These are phyloP conservation scores for Eulacestoma nigropectus DNA, from an alignment of 2,113 vertebrate species.

Conservation along the genomic window DNA sequence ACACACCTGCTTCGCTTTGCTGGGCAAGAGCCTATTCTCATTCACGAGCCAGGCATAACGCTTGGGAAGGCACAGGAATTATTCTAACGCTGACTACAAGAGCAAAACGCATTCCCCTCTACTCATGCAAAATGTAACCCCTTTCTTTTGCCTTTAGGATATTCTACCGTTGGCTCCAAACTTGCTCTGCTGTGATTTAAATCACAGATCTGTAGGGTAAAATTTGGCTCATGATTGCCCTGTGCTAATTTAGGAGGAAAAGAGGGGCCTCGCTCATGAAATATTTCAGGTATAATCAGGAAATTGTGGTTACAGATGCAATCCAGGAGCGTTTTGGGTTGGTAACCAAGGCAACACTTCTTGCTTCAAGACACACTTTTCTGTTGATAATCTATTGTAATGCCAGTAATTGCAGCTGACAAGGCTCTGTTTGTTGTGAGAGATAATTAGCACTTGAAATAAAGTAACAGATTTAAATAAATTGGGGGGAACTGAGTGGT, in stretches of 20 bases:
- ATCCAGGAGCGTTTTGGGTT: slow-evolving; percentile 53
- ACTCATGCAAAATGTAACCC: neutral
- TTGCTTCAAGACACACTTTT: slow-evolving; percentile 60
- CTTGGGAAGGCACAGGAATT: neutral
- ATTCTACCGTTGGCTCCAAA: neutral
- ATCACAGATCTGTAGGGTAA: neutral
- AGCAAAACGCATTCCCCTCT: neutral
- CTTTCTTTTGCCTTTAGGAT: neutral
- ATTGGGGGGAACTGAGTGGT: slow-evolving; percentile 49
- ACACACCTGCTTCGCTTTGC: neutral
- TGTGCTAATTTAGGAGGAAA: neutral
- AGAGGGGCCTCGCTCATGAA: neutral
- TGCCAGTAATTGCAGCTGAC: slow-evolving; percentile 74
- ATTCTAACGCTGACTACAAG: neutral
- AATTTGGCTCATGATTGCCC: neutral
- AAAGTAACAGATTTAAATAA: slow-evolving; percentile 76
- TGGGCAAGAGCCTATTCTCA: neutral
- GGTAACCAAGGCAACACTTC: slow-evolving; percentile 77
- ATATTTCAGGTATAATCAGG: slow-evolving; percentile 50
- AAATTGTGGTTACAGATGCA: slow-evolving; percentile 53
- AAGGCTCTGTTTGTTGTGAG: slow-evolving; percentile 76
- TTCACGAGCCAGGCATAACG: neutral
- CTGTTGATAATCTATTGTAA: slow-evolving; percentile 75
- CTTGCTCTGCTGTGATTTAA: neutral
- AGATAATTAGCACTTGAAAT: slow-evolving; percentile 79